Percentiles rank a stretch among this genome's conserved stretches.
These are phyloP conservation scores for Lochmaea capreae DNA, from an alignment of 2,888 invertebrate species.

Conservation along the genomic window DNA sequence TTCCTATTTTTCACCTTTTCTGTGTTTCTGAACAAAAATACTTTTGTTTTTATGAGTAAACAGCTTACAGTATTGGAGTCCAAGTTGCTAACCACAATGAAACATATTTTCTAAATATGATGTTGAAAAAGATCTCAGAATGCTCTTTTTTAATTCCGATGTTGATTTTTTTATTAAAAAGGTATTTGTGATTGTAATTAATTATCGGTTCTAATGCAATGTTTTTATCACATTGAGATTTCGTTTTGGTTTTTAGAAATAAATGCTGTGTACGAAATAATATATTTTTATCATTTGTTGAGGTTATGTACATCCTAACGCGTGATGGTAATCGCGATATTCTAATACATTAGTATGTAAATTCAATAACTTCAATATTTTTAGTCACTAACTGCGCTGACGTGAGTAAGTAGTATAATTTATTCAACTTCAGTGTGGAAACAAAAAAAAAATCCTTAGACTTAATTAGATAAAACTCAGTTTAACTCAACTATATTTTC, in stretches of 20 bases:
- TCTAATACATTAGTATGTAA: too few species aligned
- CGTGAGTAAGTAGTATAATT: too few species aligned
- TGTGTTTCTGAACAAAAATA: too few species aligned
- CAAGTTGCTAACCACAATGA: background rate
- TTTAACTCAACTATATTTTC: too few species aligned
- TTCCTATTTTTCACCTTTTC: too few species aligned
- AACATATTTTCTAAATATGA: background rate
- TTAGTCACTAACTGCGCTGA: too few species aligned
- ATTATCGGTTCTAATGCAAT: background rate
- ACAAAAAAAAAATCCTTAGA: too few species aligned
- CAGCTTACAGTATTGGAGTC: background rate
- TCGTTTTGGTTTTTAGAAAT: background rate
- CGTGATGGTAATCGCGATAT: too few species aligned
- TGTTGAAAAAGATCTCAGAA: slow-evolving; percentile 1
- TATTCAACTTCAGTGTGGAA: too few species aligned
- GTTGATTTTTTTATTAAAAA: background rate
- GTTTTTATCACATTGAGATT: background rate
- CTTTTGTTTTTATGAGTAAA: background rate
- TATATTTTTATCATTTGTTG: background rate
- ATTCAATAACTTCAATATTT: too few species aligned
- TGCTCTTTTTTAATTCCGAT: background rate
- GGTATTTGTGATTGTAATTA: background rate
- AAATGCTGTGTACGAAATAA: background rate
- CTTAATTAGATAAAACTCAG: too few species aligned
- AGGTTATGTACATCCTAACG: background rate